Percentiles rank a stretch among this genome's conserved stretches.
Evolutionary conservation across 2,797 vertebrate species (phyloP).

Genomic region (Denticeps clupeoides): DNA sequence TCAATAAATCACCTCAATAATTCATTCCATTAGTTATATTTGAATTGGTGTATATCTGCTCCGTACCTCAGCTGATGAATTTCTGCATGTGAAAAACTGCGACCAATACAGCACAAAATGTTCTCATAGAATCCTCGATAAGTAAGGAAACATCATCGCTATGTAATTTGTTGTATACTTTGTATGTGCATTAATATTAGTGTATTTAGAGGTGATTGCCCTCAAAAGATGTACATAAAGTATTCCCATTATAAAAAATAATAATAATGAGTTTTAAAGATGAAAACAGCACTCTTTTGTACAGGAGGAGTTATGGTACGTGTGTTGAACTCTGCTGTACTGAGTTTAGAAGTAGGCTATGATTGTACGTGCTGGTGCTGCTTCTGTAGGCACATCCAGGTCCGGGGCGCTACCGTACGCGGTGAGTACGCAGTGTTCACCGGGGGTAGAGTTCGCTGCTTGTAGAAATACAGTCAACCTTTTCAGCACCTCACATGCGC

Average conservation of each 20-base stretch:
- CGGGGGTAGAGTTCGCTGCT: background rate
- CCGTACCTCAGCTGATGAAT: too few relatives aligned
- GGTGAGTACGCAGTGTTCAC: background rate
- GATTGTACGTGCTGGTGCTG: background rate
- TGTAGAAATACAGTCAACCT: background rate
- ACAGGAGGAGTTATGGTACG: conserved; percentile 54
- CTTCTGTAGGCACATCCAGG: background rate
- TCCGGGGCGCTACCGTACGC: background rate
- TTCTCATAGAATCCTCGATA: background rate
- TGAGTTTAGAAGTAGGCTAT: conserved; percentile 5
- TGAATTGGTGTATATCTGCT: too few relatives aligned
- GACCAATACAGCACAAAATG: background rate
- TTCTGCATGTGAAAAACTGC: too few relatives aligned
- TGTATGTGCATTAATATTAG: conserved; percentile 29
- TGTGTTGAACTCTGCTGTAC: conserved; percentile 19
- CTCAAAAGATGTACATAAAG: conserved; percentile 33
- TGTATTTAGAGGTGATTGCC: conserved; percentile 11
- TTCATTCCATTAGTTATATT: too few relatives aligned
- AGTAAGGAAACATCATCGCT: background rate
- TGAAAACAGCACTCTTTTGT: conserved; percentile 30
- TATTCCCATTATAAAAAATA: conserved; percentile 1
- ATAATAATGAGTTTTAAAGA: conserved; percentile 22
- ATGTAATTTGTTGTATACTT: conserved; percentile 26
- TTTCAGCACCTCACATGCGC: too few relatives aligned
- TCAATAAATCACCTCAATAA: too few relatives aligned